Conservation (phyloP, 2,113 vertebrate genomes). For the Spilogale gracilis region DNA sequence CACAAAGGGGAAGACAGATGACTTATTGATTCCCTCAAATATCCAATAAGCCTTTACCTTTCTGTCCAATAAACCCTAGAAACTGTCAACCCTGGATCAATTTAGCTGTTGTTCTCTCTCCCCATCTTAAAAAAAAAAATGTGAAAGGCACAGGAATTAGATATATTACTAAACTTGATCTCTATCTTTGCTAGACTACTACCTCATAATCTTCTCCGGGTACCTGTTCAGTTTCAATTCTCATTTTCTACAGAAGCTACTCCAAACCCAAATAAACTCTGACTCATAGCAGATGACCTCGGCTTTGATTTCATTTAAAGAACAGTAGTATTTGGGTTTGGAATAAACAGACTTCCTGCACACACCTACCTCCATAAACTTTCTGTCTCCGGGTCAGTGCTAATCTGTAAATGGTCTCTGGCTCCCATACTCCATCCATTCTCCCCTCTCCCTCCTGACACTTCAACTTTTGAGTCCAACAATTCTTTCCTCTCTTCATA, state of each 20-base stretch:
- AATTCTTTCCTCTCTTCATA: not conserved
- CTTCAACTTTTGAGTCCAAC: not conserved
- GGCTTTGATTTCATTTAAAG: slow-evolving; percentile 43
- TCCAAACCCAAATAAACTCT: not conserved
- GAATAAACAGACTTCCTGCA: not conserved
- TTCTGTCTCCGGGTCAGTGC: not conserved
- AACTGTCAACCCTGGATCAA: not conserved
- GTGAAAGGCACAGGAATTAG: not conserved
- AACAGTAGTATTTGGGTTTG: not conserved
- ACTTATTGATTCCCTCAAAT: not conserved
- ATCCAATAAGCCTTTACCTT: not conserved
- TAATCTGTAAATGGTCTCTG: not conserved
- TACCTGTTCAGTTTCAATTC: not conserved
- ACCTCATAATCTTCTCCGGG: not conserved
- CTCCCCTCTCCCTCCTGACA: not conserved
- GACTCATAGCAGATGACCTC: not conserved
- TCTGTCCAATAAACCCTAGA: not conserved
- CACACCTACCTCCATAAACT: not conserved
- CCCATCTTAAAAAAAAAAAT: not conserved
- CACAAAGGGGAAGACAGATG: not conserved
- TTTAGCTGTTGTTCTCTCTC: not conserved
- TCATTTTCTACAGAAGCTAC: not conserved
- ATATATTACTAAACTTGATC: not conserved
- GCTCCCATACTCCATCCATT: not conserved
- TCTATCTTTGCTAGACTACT: not conserved